Percentiles rank a stretch among this genome's conserved stretches.
phyloP scores from a whole-genome alignment of 2,797 vertebrate genomes.

The Emys orbicularis region DNA sequence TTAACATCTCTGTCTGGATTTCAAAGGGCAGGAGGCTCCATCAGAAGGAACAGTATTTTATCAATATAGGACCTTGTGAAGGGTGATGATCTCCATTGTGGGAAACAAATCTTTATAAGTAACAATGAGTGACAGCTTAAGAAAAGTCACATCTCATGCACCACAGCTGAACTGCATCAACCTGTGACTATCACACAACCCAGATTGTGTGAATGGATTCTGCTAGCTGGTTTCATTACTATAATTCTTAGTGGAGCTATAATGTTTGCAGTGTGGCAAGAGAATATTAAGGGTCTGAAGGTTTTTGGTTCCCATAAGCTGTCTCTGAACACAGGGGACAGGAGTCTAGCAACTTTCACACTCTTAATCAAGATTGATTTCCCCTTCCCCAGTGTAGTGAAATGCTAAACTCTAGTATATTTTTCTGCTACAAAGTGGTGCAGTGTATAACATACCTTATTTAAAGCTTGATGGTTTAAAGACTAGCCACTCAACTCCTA shows the following conservation, averaged over 20 bases:
- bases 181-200: not conserved
- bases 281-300: not conserved
- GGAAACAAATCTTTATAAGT: not conserved
- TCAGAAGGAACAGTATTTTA: not conserved
- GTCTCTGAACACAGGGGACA: not conserved
- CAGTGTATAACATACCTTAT: not conserved
- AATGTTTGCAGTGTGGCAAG: not conserved
- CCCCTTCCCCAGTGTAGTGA: not conserved
- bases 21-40: not conserved
- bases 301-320: not conserved
- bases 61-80: not conserved
- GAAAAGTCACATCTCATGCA: too few species aligned
- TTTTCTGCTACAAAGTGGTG: not conserved
- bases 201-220: not conserved
- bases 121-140: not conserved
- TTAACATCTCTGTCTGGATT: too few species aligned
- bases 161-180: not conserved
- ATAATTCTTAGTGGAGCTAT: not conserved
- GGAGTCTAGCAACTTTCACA: not conserved
- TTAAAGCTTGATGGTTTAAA: not conserved
- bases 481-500: not conserved
- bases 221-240: not conserved
- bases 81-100: not conserved
- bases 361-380: not conserved
- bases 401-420: not conserved